Conservation (phyloP, 2,113 vertebrate species). For the Nothocercus julius region DNA sequence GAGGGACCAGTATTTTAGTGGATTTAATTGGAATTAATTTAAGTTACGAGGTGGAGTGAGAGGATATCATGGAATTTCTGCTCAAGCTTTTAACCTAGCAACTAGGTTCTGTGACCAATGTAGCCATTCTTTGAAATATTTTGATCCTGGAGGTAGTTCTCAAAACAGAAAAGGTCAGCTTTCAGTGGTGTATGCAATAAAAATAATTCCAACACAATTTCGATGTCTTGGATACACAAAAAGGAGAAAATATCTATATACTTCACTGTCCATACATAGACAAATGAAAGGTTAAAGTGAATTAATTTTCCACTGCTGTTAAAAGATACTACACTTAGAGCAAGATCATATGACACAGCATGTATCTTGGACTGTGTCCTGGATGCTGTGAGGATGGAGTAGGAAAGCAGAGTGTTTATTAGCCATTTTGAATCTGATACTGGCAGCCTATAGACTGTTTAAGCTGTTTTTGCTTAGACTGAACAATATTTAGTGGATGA, state of each 20-base stretch:
- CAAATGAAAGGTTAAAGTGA: neutral
- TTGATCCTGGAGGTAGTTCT: neutral
- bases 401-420: neutral
- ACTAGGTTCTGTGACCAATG: neutral
- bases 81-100: neutral
- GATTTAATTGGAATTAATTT: neutral
- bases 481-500: neutral
- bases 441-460: neutral
- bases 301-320: neutral
- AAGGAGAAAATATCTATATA: neutral
- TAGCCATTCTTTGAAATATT: neutral
- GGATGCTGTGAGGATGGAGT: neutral
- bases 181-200: neutral
- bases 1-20: neutral
- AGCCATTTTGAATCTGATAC: neutral
- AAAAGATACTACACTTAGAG: neutral
- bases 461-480: neutral
- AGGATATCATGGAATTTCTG: neutral
- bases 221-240: neutral
- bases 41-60: neutral
- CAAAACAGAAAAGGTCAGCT: neutral
- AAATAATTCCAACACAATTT: neutral
- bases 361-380: neutral
- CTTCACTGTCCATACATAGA: neutral
- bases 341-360: neutral